A percentile compares a stretch with the other conserved stretches of the same genome.
phyloP scores from a whole-genome alignment of 2,888 invertebrate genomes.

The Dendrolimus houi region DNA sequence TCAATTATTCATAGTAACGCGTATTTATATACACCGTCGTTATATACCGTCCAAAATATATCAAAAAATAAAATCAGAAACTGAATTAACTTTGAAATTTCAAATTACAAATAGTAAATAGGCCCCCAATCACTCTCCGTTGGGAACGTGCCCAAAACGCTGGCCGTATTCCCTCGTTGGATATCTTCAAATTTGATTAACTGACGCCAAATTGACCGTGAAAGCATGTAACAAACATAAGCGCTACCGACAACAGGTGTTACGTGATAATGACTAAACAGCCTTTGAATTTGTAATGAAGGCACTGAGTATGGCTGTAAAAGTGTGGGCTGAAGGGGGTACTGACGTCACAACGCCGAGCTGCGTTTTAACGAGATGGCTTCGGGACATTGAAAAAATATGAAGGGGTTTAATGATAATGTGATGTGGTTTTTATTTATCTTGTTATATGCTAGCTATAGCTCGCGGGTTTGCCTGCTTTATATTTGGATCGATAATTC shows the following conservation, averaged over 20 bases:
- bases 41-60: too few species aligned
- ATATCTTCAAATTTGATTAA: background rate
- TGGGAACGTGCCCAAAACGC: too few species aligned
- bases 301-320: conserved; percentile 36
- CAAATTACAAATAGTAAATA: too few species aligned
- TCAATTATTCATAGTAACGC: too few species aligned
- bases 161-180: too few species aligned
- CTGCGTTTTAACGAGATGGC: background rate
- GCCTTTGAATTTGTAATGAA: conserved; percentile 66
- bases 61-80: too few species aligned
- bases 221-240: conserved; percentile 26
- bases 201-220: conserved; percentile 10
- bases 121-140: too few species aligned
- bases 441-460: too few species aligned
- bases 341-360: conserved; percentile 1
- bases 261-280: conserved; percentile 68
- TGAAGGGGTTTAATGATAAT: background rate
- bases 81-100: too few species aligned
- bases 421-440: background rate
- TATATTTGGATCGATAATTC: too few species aligned
- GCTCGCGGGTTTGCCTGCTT: too few species aligned
- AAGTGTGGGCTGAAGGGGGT: conserved; percentile 2
- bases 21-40: too few species aligned
- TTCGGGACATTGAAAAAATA: conserved; percentile 2
- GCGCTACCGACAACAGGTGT: conserved; percentile 59